phyloP scores from a whole-genome alignment of 2,797 vertebrate genomes.

The Etheostoma nigrum region DNA sequence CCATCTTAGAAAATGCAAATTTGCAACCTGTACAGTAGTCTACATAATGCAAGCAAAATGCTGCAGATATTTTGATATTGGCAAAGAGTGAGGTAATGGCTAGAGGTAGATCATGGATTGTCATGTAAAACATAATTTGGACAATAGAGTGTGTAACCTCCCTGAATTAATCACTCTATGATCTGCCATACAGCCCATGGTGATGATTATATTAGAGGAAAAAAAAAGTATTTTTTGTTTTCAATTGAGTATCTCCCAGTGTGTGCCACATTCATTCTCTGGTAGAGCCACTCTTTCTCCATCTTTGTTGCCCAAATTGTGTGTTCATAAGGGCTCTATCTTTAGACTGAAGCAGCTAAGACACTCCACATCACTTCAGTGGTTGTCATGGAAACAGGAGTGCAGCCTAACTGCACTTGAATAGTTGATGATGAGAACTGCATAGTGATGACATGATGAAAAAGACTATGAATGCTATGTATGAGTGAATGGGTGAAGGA shows the following conservation, averaged over 20 bases:
- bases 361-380: constrained; percentile 63
- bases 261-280: not conserved
- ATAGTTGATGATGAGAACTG: constrained; percentile 31
- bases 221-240: not conserved
- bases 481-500: not conserved
- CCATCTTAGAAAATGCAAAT: too few relatives aligned
- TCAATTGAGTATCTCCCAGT: not conserved
- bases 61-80: not conserved
- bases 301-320: constrained; percentile 45
- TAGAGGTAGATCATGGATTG: not conserved
- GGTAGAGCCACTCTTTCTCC: not conserved
- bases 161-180: not conserved
- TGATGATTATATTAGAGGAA: not conserved
- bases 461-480: constrained; percentile 8
- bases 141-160: not conserved
- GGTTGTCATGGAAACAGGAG: constrained; percentile 81
- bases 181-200: not conserved
- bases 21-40: not conserved
- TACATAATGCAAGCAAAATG: not conserved
- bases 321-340: constrained; percentile 72
- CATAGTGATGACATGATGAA: constrained; percentile 32
- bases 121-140: not conserved
- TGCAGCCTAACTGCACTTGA: constrained; percentile 57
- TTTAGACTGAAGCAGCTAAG: constrained; percentile 76
- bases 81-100: not conserved